These are phyloP conservation scores for Hololepta plana DNA, from an alignment of 2,888 invertebrate species.

Conservation along the genomic window DNA sequence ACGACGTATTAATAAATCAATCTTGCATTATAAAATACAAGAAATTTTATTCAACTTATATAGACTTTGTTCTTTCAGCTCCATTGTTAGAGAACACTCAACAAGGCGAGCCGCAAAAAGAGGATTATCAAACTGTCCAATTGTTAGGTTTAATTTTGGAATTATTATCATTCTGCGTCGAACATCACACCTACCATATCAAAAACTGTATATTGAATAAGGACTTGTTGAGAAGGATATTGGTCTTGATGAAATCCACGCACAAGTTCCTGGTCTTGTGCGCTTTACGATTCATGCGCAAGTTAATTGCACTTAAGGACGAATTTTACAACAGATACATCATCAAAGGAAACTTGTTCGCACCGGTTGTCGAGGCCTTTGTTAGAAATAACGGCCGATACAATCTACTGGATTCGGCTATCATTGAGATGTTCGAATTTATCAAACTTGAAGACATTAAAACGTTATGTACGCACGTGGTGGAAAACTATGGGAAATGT, in stretches of 20 bases:
- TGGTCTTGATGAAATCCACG: constrained; percentile 90
- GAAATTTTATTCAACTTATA: constrained; percentile 5
- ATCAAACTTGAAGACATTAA: constrained; percentile 89
- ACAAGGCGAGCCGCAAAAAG: constrained; percentile 75
- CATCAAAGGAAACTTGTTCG: constrained; percentile 80
- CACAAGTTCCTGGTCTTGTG: constrained; percentile 95
- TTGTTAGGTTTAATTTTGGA: constrained; percentile 87
- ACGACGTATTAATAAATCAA: not conserved
- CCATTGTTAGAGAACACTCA: constrained; percentile 88
- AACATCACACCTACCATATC: constrained; percentile 98
- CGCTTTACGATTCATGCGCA: constrained; percentile 91
- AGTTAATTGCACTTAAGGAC: constrained; percentile 92
- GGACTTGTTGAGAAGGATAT: constrained; percentile 84
- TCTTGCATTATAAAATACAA: not conserved
- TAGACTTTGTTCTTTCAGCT: constrained; percentile 30
- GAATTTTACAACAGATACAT: constrained; percentile 97
- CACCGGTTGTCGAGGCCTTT: constrained; percentile 92
- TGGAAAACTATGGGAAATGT: constrained; percentile 89
- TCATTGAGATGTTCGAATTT: constrained; percentile 98
- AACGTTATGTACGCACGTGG: constrained; percentile 78
- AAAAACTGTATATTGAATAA: constrained; percentile 95
- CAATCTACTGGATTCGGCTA: constrained; percentile 96
- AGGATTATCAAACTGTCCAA: constrained; percentile 95
- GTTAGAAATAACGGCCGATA: constrained; percentile 93
- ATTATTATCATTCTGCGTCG: constrained; percentile 93